Evolutionary conservation across 2,797 vertebrate genomes (phyloP), one percentile per base, ranked within the genome.

Genomic region (Babyrousa celebensis): DNA sequence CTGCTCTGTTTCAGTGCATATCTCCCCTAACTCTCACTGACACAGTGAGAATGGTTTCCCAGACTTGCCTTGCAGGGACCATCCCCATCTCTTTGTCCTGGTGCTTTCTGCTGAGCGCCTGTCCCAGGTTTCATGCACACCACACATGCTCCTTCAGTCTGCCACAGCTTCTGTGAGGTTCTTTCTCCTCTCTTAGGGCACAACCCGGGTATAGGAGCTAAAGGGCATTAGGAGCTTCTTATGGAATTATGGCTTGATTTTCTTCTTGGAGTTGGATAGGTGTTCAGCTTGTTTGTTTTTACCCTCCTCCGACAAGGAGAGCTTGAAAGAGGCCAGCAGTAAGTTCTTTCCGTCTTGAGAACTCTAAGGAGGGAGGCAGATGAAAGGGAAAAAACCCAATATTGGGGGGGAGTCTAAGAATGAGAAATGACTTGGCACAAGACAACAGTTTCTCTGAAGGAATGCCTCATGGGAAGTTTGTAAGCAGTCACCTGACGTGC

Each of bases 1-100:
- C 94, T 97, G 96, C 63, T 90, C 82, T 77, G 82, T 75, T 82
- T 96, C 96, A 94, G 7, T 1, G 18, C 18, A 0, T 1, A 8
- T 56, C 72, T 54, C 18, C 62, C 77, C 67, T 96, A 95, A 97
- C 90, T 88, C 84, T 92, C 52, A 6, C 91, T 91, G 95, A 96
- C 97, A 95, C 29, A 65, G 85, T 27, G 79, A 92, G 85, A 91
- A 80, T 75, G 27, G 63, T 85, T 92, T 79, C 43, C 27, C 80
- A 88, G 74, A 40, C 40, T 71, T 54, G 20, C 43, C 65, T 70
- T n/a, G 56, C 1, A 9, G 80, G 83, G 63, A 80, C 48, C 32
- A 56, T 79, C 36, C 43, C 18, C 27, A 63, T 40, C 32, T 48
- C 84, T 68, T 83, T 85, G 68, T 94, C 85, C 65, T 52, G 29